phyloP scores from a whole-genome alignment of 2,113 vertebrate genomes.

The Pluvianellus socialis region DNA sequence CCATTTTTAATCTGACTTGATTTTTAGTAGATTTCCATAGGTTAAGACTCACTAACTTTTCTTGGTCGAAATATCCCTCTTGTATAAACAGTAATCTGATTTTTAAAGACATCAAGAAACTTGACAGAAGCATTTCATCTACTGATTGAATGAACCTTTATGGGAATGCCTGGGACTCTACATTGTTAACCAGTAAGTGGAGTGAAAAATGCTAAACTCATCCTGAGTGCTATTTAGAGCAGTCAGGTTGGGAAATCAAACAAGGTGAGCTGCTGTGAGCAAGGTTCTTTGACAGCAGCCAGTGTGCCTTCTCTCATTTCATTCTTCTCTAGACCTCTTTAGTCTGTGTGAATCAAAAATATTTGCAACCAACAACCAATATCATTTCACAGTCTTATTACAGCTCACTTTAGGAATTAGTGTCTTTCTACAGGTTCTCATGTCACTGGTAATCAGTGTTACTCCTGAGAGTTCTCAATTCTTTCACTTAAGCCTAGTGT shows the following conservation, averaged over 20 bases:
- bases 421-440: constrained; percentile 55
- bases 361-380: not conserved
- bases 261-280: not conserved
- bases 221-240: not conserved
- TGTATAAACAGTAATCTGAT: not conserved
- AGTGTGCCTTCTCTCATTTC: not conserved
- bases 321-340: not conserved
- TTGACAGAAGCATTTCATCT: not conserved
- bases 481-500: constrained; percentile 5
- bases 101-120: not conserved
- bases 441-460: constrained; percentile 35
- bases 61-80: not conserved
- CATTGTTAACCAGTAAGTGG: not conserved
- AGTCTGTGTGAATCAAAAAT: not conserved
- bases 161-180: not conserved
- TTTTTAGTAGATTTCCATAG: not conserved
- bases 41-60: not conserved
- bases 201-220: not conserved
- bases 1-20: not conserved
- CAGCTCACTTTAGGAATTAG: constrained; percentile 39
- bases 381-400: constrained; percentile 39
- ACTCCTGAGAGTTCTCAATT: constrained; percentile 7
- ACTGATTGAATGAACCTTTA: not conserved
- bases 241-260: not conserved
- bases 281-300: not conserved